Conservation (phyloP, 2,888 invertebrate genomes). For the Erebia aethiops region DNA sequence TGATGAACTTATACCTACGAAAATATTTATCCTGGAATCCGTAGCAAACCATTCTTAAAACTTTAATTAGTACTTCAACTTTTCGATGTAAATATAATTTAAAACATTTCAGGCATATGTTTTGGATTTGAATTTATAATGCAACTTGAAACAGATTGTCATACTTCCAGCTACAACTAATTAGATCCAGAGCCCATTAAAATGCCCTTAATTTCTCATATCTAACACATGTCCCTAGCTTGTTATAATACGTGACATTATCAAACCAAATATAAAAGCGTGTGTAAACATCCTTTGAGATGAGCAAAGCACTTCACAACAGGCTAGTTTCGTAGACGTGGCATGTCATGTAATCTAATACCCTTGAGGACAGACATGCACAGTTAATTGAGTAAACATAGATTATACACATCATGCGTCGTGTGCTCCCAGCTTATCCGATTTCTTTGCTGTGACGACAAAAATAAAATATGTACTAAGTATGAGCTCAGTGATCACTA, state of each 20-base stretch:
- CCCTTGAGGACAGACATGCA: constrained; percentile 62
- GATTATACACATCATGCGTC: constrained; percentile 61
- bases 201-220: constrained; percentile 16
- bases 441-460: constrained; percentile 44
- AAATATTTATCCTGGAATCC: not conserved
- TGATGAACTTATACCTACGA: not conserved
- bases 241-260: constrained; percentile 48
- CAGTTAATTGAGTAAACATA: constrained; percentile 66
- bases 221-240: constrained; percentile 19
- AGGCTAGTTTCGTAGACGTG: constrained; percentile 55
- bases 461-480: constrained; percentile 24
- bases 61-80: not conserved
- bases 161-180: not conserved
- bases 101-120: not conserved
- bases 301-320: constrained; percentile 50
- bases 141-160: not conserved
- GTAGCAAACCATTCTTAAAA: not conserved
- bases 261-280: constrained; percentile 53
- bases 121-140: not conserved
- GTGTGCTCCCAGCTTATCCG: constrained; percentile 57
- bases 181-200: constrained; percentile 7
- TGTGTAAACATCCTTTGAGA: constrained; percentile 50
- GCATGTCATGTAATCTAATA: constrained; percentile 65
- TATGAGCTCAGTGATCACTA: constrained; percentile 5
- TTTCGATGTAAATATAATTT: not conserved